Evolutionary conservation across 2,113 vertebrate species (phyloP), one percentile per base, ranked within the genome.

Genomic region (Scytalopus superciliaris): DNA sequence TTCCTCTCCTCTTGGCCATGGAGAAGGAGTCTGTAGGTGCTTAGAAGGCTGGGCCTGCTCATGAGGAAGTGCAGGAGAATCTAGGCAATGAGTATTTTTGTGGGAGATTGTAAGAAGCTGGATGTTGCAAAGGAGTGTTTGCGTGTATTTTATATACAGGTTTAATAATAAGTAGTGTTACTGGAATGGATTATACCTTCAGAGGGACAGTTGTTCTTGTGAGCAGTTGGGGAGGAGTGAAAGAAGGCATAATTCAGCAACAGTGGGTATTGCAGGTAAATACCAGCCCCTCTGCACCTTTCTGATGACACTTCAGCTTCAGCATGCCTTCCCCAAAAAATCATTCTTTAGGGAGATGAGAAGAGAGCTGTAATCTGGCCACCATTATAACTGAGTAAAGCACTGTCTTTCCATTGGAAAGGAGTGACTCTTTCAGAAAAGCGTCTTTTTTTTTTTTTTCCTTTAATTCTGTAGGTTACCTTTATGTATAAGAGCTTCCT

Each of bases 251-350:
- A 45, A 55, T 45, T 76, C 1, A 0, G 19, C 49, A 70, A 37
- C 0, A 0, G 35, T 42, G 33, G 2, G 0, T 42, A 30, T 5
- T 5, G 6, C 25, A 76, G 39, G 74, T 82, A 53, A 66, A 73
- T 73, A 31, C 10, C 33, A 53, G 25, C 57, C n/a, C 37, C 25
- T 90, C 57, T 1, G 0, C 31, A 49, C 28, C 2, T 83, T 76
- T 60, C 63, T 74, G 33, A 19, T 28, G 59, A 27, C 0, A 1
- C n/a, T 78, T 89, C 60, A 87, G 33, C 60, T 60, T 72, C 60
- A 57, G 27, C 6, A 1, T 35, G 33, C 57, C 62, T 66, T 87
- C 31, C 44, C 39, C 9, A 22, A 24, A 49, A 62, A 28, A 10
- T 18, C 0, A 0, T 59, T 93, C 45, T 44, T 80, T 8, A 70